Conservation (phyloP, 2,113 vertebrate species). For the Asarcornis scutulata region DNA sequence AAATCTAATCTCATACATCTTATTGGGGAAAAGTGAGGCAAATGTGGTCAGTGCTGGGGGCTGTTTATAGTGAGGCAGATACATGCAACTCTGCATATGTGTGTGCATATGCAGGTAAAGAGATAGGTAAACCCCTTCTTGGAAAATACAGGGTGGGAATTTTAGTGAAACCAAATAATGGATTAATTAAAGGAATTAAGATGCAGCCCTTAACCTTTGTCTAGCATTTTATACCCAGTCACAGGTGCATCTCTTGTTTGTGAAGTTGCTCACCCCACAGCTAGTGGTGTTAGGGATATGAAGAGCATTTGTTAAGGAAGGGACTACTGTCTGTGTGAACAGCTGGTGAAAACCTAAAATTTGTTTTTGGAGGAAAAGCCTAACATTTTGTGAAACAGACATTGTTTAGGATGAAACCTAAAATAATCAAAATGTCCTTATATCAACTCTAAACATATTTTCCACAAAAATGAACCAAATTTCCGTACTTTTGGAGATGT, state of each 20-base stretch:
- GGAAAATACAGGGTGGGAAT: neutral
- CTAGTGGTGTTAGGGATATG: neutral
- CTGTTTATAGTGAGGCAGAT: neutral
- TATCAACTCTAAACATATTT: neutral
- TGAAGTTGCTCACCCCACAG: neutral
- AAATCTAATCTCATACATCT: slow-evolving; percentile 10
- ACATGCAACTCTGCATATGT: fast-evolving
- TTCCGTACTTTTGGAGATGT: neutral
- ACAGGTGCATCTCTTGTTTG: neutral
- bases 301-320: neutral
- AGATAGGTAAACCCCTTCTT: neutral
- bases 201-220: neutral
- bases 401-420: neutral
- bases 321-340: neutral
- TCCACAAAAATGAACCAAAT: neutral
- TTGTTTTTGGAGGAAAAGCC: neutral
- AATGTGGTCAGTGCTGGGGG: neutral
- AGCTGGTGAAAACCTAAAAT: neutral
- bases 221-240: neutral
- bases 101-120: neutral
- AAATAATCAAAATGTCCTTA: neutral
- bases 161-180: neutral
- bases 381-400: neutral
- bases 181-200: neutral
- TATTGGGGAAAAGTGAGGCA: neutral